Conservation (phyloP, 2,797 vertebrate species). For the Falco berigora region DNA sequence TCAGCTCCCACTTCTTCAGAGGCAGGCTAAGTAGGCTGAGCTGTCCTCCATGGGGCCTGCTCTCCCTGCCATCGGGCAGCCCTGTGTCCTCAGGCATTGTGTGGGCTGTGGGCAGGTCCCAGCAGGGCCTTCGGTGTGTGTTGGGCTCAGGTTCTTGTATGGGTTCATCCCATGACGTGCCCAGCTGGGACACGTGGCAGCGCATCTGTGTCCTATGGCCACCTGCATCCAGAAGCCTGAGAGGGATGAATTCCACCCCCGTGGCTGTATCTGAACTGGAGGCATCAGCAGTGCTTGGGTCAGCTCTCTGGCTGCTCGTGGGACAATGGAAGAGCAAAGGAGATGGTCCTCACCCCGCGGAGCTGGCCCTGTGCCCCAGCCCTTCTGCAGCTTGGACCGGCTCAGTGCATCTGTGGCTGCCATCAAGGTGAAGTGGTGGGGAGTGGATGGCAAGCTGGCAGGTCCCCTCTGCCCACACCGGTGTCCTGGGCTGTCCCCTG, state of each 20-base stretch:
- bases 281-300: background rate
- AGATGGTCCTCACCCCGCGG: background rate
- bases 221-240: background rate
- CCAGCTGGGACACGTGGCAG: background rate
- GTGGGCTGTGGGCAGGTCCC: background rate
- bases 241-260: background rate
- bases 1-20: background rate
- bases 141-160: background rate
- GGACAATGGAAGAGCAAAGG: background rate
- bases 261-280: background rate
- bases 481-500: too few relatives aligned
- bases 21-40: background rate
- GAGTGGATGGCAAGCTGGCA: background rate
- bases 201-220: background rate
- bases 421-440: background rate
- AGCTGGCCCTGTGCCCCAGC: too few relatives aligned
- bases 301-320: background rate
- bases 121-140: background rate
- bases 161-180: background rate
- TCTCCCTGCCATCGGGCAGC: background rate
- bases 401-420: accelerated
- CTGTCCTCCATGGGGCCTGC: accelerated
- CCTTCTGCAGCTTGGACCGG: background rate
- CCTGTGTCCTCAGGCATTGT: background rate
- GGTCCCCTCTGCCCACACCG: too few relatives aligned